Conservation (phyloP, 2,113 vertebrate genomes). For the Gallinago jamesoni region DNA sequence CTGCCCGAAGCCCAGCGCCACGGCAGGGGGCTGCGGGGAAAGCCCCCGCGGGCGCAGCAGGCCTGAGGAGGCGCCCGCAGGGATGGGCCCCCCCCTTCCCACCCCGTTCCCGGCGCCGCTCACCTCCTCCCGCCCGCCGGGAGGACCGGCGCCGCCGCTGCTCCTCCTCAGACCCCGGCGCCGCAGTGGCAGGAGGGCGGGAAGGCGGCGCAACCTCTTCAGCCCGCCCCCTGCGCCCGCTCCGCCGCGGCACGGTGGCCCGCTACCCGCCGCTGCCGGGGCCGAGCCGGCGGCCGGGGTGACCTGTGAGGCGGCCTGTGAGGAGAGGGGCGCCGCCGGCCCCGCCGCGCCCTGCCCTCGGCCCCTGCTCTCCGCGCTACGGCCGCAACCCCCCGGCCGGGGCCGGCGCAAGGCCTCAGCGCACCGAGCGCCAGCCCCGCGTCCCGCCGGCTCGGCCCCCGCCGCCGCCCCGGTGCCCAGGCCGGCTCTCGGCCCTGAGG, state of each 20-base stretch:
- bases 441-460: not conserved
- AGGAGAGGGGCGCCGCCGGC: too few relatives aligned
- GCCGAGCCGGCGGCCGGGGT: not conserved
- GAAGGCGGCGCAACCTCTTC: not conserved
- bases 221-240: conserved; percentile 6
- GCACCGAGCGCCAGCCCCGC: too few relatives aligned
- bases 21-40: not conserved
- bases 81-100: not conserved
- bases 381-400: not conserved
- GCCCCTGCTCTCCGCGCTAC: not conserved
- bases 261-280: rapidly evolving
- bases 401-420: rapidly evolving
- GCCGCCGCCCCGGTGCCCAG: rapidly evolving
- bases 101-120: not conserved
- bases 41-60: not conserved
- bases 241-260: too few relatives aligned
- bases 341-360: rapidly evolving
- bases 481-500: not conserved
- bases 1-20: not conserved
- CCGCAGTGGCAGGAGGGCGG: not conserved
- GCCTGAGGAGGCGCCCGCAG: not conserved
- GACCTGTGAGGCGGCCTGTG: rapidly evolving
- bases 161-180: not conserved
- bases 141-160: not conserved
- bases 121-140: not conserved